Evolutionary conservation across 2,888 invertebrate genomes (phyloP), one percentile per base, ranked within the genome.

Genomic region (Trichopria drosophilae): DNA sequence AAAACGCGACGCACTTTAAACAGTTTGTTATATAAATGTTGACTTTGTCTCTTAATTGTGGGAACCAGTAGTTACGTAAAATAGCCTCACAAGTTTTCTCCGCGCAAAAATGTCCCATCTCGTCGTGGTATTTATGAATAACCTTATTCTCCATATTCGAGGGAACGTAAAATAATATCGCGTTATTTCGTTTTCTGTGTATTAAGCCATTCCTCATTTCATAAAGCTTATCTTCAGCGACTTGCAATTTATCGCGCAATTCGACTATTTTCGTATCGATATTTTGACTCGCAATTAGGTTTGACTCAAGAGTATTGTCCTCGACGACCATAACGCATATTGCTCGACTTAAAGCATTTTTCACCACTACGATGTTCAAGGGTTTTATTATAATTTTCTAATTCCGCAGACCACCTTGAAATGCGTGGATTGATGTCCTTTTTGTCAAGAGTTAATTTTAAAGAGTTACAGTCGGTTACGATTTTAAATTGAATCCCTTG

Each of bases 321-420:
- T n/a, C n/a, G 10, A 31, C 7, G 3, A 31, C n/a, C 32, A 31
- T 31, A 3, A 31, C 13, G 7, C 32, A 16, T 16, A 31, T 10
- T 10, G 39, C 43, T 6, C 62, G 44, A 28, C 58, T 59, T 18
- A 64, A 45, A n/a, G 63, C 64, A 47, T 66, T 42, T 39, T 53
- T 51, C 57, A 53, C 45, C 32, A 2, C 18, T 18, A 9, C 32
- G 15, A 13, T 32, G 32, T 3, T 32, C 15, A n/a, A 32, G 10
- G 7, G 32, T 15, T 5, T 32, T 32, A 13, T 32, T 19, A 13
- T 32, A 32, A 32, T 32, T 32, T 13, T 31, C 32, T 3, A 31
- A n/a, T 31, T 31, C 32, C 13, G 6, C 3, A 3, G 13, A 4
- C 10, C 4, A 35, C n/a, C 35, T 35, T 13, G n/a, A 15, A 35